phyloP scores from a whole-genome alignment of 2,113 vertebrate species.

The Uropsilus gracilis region DNA sequence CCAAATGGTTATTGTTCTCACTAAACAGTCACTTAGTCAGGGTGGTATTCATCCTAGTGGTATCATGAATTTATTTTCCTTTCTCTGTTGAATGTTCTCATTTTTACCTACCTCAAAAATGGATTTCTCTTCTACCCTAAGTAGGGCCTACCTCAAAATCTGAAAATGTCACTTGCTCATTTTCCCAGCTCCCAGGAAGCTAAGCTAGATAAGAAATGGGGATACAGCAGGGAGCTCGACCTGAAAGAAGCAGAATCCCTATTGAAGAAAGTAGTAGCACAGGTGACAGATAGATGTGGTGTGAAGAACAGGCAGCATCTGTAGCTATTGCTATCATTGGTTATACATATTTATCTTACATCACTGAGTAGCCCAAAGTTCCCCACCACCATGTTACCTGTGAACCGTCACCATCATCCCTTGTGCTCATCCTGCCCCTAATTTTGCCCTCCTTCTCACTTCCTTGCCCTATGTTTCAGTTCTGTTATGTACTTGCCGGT shows the following conservation, averaged over 20 bases:
- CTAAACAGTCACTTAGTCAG: slow-evolving; percentile 72
- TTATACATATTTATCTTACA: no score
- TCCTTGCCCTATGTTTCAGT: no score
- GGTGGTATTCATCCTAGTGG: slow-evolving; percentile 76
- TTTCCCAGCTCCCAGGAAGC: neutral
- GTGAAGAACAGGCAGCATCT: neutral
- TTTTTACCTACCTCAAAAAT: no score
- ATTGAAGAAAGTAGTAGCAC: no score
- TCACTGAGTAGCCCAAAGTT: no score
- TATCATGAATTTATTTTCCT: slow-evolving; percentile 60
- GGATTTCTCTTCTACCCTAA: neutral
- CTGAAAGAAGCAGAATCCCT: neutral
- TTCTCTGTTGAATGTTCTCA: slow-evolving; percentile 52
- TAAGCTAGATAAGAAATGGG: neutral
- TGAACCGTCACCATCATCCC: no score
- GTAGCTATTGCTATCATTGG: no score
- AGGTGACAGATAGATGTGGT: fast-evolving
- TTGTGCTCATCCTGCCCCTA: no score
- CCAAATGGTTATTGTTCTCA: slow-evolving; percentile 69
- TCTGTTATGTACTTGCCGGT: no score
- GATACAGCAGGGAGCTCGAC: neutral
- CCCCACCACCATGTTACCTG: no score
- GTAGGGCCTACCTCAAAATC: neutral
- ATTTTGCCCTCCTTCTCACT: no score
- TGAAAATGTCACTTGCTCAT: neutral